Evolutionary conservation across 2,113 vertebrate genomes (phyloP).

Genomic region (Charina bottae): DNA sequence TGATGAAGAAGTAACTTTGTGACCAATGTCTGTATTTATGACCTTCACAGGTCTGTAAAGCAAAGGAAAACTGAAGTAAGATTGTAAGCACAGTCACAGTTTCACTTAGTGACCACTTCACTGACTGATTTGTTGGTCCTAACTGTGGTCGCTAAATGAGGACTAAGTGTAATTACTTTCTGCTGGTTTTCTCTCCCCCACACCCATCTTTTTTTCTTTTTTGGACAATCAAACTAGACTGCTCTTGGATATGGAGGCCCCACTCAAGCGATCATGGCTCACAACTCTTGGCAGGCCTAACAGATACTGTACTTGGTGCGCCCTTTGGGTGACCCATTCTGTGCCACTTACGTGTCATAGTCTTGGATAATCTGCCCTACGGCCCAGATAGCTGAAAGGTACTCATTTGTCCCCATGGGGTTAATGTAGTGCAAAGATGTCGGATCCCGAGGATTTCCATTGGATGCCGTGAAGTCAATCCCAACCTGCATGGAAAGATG

Average conservation of each 20-base stretch:
- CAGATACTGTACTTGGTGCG: no score
- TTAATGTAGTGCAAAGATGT: slow-evolving; percentile 97
- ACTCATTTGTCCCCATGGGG: slow-evolving; percentile 95
- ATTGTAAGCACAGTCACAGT: no score
- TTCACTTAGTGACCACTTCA: no score
- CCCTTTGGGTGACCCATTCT: background rate
- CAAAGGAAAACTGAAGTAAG: no score
- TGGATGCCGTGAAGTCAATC: slow-evolving; percentile 98
- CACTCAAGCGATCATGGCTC: background rate
- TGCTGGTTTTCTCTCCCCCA: background rate
- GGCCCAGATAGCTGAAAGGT: slow-evolving; percentile 93
- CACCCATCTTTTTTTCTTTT: background rate
- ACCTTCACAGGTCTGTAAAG: no score
- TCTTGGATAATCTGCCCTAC: slow-evolving; percentile 99
- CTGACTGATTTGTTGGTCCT: no score
- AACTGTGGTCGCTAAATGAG: no score
- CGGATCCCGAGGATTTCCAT: slow-evolving; percentile 91
- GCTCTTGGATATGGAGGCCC: background rate
- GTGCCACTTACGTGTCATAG: slow-evolving; percentile 89
- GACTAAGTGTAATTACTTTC: no score
- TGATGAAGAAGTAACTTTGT: no score
- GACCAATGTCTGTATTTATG: no score
- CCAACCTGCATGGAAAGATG: slow-evolving; percentile 81
- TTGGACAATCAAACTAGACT: background rate
- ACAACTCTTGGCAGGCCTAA: no score